Conservation (phyloP, 1,140 invertebrate species). For the Formica selysi region DNA sequence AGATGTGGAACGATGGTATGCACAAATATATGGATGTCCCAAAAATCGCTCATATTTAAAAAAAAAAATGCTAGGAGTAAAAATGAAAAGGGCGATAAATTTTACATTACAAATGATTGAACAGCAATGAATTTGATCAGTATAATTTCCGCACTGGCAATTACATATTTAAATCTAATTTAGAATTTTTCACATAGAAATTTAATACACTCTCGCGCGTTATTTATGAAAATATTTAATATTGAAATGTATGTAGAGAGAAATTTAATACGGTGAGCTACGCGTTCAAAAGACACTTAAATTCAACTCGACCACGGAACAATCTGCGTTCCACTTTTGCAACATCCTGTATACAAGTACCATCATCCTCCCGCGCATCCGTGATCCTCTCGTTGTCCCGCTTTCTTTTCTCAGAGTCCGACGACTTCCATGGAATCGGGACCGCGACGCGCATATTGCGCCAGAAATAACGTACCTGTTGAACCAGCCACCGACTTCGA, state of each 20-base stretch:
- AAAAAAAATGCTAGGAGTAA: background rate
- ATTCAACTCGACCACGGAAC: background rate
- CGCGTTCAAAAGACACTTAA: background rate
- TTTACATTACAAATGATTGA: background rate
- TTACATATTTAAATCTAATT: background rate
- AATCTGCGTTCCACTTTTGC: background rate
- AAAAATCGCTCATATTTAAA: background rate
- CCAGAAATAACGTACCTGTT: constrained; percentile 67
- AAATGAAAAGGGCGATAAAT: background rate
- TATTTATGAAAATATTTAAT: background rate
- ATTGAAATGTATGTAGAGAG: background rate
- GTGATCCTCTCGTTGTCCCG: background rate
- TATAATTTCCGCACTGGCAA: background rate
- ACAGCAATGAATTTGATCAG: background rate
- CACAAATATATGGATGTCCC: background rate
- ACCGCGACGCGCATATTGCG: constrained; percentile 30
- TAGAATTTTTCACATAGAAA: background rate
- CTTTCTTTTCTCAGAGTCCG: background rate
- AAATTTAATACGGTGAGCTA: background rate
- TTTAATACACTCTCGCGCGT: background rate
- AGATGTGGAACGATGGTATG: background rate
- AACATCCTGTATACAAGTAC: background rate
- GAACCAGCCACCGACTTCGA: constrained; percentile 67
- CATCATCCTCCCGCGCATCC: background rate
- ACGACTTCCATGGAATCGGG: constrained; percentile 10